Conservation (phyloP, 35 echinoderm and acorn worm species). For the Ophioderma brevispina region DNA sequence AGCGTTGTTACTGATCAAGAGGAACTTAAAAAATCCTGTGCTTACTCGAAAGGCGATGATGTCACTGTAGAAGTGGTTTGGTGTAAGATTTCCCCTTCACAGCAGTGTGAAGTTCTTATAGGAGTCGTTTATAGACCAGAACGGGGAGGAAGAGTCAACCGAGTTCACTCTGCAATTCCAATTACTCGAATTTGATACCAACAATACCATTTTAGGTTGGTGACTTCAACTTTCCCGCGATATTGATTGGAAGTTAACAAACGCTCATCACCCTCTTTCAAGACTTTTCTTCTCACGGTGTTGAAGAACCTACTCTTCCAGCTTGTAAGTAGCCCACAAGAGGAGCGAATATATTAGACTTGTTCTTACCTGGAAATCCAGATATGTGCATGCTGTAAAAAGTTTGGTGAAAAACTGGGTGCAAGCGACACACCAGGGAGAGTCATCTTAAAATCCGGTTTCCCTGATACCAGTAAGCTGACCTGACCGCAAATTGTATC, state of each 20-base stretch:
- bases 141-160: background rate
- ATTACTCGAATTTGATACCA: background rate
- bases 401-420: conserved; percentile 17
- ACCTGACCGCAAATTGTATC: too few relatives aligned
- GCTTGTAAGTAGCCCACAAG: conserved; percentile 29
- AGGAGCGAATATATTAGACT: conserved; percentile 34
- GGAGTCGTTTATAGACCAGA: conserved; percentile 28
- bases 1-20: conserved; percentile 13
- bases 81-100: background rate
- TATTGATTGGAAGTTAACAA: conserved; percentile 29
- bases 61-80: conserved; percentile 26
- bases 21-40: conserved; percentile 35
- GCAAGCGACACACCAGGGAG: conserved; percentile 42
- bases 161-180: background rate
- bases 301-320: conserved; percentile 45
- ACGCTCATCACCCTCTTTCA: background rate
- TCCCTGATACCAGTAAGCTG: too few relatives aligned
- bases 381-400: conserved; percentile 15
- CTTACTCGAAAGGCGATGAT: background rate
- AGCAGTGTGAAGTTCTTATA: background rate
- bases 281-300: background rate
- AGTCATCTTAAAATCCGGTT: conserved; percentile 26
- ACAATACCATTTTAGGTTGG: conserved; percentile 32
- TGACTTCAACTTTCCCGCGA: conserved; percentile 54
- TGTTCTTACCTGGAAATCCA: conserved; percentile 11